Percentiles rank a stretch among this genome's conserved stretches.
Evolutionary conservation across 2,797 vertebrate genomes (phyloP).

Genomic region (Pseudochirops cupreus): DNA sequence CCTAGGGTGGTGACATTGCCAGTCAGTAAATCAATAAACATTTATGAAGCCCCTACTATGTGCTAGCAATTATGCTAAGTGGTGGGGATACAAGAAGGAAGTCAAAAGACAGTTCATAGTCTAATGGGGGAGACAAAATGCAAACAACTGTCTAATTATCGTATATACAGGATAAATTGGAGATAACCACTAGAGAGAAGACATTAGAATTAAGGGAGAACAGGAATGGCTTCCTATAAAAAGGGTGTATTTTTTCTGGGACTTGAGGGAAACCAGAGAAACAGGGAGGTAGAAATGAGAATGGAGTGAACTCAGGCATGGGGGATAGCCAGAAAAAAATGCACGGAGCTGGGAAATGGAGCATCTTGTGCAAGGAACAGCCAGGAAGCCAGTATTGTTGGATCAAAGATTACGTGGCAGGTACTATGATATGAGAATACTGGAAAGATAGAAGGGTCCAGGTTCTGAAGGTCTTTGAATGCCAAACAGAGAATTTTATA

Average conservation of each 20-base stretch:
- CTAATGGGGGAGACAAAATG: background rate
- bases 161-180: background rate
- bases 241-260: too few relatives aligned
- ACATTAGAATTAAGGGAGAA: background rate
- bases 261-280: too few relatives aligned
- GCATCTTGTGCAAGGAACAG: background rate
- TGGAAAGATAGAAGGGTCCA: background rate
- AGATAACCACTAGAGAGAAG: background rate
- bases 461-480: background rate
- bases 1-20: too few relatives aligned
- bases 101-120: background rate
- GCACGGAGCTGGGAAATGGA: background rate
- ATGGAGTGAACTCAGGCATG: background rate
- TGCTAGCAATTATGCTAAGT: background rate
- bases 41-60: background rate
- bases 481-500: background rate
- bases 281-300: background rate
- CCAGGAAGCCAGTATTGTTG: background rate
- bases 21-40: too few relatives aligned
- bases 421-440: background rate
- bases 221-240: background rate
- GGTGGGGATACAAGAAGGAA: background rate
- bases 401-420: background rate
- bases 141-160: background rate
- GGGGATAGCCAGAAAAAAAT: background rate